Evolutionary conservation across 2,888 invertebrate species (phyloP), one percentile per base, ranked within the genome.

Genomic region (Ormyrus pomaceus): DNA sequence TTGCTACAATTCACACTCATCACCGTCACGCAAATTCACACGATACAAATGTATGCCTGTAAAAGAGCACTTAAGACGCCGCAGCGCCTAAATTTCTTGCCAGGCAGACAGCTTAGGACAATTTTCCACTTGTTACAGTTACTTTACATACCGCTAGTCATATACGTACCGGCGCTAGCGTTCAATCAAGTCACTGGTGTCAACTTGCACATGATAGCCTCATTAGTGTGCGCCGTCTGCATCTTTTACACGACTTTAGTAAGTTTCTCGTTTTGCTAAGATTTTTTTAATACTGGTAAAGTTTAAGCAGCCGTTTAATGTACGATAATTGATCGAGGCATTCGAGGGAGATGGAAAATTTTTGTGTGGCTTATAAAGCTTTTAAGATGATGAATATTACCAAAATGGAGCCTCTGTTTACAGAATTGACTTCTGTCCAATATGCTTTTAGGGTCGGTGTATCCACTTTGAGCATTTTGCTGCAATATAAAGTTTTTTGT

Each of bases 201-300:
- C 80, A 94, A 95, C 85, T 92, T 96, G 51, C 96, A 96, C 91
- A 91, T 95, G 83, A 94, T 96, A 50, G 95, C 96, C 10, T 94
- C 95, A 0, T 93, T 95, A 46, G 96, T 96, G 2, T 96, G 96
- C 89, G 91, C 95, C 56, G 95, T 97, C n/a, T 97, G 97, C 91
- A 97, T 97, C 84, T 97, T 98, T 91, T 98, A 98, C 91, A 98
- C 98, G 0, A 96, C 97, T 81, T 90, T 96, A 90, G 96, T 96
- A 92, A 94, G 95, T 93, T 87, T 46, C n/a, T 4, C 34, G 34
- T 34, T 34, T 34, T 34, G 34, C 3, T 4, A 34, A 4, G 34
- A 34, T 34, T 34, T 34, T 34, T 34, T 34, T 34, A 0, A 34
- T 34, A 34, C 34, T 34, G 34, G 34, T 2, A 34, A 34, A 34